phyloP scores from a whole-genome alignment of 2,888 invertebrate genomes.

The Trachelus stipa region DNA sequence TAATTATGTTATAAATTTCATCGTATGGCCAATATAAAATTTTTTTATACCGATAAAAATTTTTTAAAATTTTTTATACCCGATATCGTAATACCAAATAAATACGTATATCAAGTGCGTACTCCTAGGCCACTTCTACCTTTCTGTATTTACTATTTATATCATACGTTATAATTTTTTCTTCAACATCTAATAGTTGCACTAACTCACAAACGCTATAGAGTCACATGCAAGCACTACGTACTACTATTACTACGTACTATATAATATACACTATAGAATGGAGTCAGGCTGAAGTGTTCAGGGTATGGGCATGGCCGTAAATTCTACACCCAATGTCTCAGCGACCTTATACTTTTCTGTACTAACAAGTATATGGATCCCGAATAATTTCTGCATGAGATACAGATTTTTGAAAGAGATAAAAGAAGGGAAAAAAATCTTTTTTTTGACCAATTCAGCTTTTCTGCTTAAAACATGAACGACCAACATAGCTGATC shows the following conservation, averaged over 20 bases:
- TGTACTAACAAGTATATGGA: constrained; percentile 1
- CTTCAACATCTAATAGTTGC: background rate
- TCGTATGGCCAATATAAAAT: no score
- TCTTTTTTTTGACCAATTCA: background rate
- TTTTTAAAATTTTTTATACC: no score
- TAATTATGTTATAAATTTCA: background rate
- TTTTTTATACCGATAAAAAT: no score
- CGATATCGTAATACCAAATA: background rate
- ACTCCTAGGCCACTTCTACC: background rate
- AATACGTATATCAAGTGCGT: background rate
- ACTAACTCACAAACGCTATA: background rate
- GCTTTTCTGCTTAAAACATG: background rate
- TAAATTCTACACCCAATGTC: constrained; percentile 63
- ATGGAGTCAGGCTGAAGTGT: constrained; percentile 36
- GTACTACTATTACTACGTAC: background rate
- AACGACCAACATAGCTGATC: background rate
- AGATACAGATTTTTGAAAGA: background rate
- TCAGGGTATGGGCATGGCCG: constrained; percentile 62
- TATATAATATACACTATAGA: background rate
- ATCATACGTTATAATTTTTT: background rate
- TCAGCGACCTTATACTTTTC: constrained; percentile 61
- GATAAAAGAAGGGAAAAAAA: background rate
- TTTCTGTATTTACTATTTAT: background rate
- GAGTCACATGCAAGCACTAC: background rate
- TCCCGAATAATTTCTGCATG: background rate